Base-by-base conservation (phyloP, 2,888 invertebrate species). In the Pantelozetes paolii region DNA sequence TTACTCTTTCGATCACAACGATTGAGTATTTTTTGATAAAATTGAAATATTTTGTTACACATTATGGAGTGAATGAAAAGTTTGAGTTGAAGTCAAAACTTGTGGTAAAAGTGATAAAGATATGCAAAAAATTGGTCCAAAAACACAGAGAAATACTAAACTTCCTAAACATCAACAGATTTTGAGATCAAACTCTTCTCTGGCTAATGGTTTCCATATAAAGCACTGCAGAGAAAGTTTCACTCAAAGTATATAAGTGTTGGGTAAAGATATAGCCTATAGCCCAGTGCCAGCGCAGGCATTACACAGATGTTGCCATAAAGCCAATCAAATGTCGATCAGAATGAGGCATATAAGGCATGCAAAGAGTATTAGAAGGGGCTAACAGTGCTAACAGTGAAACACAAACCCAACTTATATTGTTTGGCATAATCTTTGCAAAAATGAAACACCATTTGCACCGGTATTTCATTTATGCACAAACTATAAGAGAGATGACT, bases 301-400 rank as follows among this genome's bases (percentile, higher is more conserved):
- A 23, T 20, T 30, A 36, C 36, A 50, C 71, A 72, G 72, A 72
- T 72, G 72, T 72, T 72, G 59, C 72, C 72, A 72, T 57, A 72
- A 72, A 72, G 72, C 72, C 72, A 72, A 72, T 72, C 72, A 72
- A 72, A 72, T 54, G 57, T 72, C 72, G 67, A 69, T 74, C 69
- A 69, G 57, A 50, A 72, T 57, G 5, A 32, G 36, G 50, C 54
- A 32, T 23, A 36, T 26, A 73, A 71, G 48, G 73, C 48, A 67
- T 67, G 67, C 67, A 67, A 59, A 67, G 11, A 40, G 67, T 67
- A 67, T 67, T 67, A 67, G 67, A 67, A 67, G 40, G 67, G 67
- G 67, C 67, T 59, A 59, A 67, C 2, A 57, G 57, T 57, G 57
- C 26, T 20, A 50, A 50, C n/a, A 32, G 32, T 62, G 28, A 62